A percentile compares a stretch with the other conserved stretches of the same genome.
These are phyloP conservation scores for Minunthozetes semirufus DNA, from an alignment of 2,888 invertebrate species.

Conservation along the genomic window DNA sequence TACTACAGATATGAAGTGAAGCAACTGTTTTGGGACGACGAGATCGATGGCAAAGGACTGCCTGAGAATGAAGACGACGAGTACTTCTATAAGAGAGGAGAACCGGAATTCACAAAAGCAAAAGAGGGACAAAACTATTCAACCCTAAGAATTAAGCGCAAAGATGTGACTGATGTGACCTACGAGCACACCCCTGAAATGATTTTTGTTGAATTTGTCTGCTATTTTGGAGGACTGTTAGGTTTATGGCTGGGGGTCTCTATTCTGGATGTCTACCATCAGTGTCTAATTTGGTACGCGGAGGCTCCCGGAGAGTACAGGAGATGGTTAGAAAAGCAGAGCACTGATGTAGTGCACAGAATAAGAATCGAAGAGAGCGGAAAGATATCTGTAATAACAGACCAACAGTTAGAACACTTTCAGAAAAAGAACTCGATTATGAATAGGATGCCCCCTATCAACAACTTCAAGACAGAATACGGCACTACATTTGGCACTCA, in stretches of 20 bases:
- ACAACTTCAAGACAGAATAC: too few species aligned
- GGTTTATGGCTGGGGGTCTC: slow-evolving; percentile 16
- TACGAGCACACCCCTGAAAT: not conserved
- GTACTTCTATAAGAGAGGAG: not conserved
- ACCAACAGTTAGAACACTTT: too few species aligned
- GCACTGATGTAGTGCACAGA: not conserved
- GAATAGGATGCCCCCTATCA: too few species aligned
- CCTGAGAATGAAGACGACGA: not conserved
- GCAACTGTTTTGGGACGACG: not conserved
- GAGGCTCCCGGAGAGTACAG: not conserved
- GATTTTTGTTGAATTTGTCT: slow-evolving; percentile 22
- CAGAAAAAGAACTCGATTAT: too few species aligned
- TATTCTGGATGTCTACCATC: slow-evolving; percentile 14
- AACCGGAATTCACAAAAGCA: not conserved
- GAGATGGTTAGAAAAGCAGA: slow-evolving; percentile 1
- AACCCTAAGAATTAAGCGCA: not conserved
- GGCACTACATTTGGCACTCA: too few species aligned
- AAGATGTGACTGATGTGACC: not conserved
- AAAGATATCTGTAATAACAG: too few species aligned
- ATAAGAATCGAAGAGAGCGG: too few species aligned
- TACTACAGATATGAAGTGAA: slow-evolving; percentile 17
- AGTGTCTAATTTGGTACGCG: not conserved
- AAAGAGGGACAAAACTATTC: not conserved
- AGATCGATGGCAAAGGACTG: not conserved
- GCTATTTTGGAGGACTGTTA: slow-evolving; percentile 10